Evolutionary conservation across 1,140 invertebrate species (phyloP).

Genomic region (Cepaea nemoralis): DNA sequence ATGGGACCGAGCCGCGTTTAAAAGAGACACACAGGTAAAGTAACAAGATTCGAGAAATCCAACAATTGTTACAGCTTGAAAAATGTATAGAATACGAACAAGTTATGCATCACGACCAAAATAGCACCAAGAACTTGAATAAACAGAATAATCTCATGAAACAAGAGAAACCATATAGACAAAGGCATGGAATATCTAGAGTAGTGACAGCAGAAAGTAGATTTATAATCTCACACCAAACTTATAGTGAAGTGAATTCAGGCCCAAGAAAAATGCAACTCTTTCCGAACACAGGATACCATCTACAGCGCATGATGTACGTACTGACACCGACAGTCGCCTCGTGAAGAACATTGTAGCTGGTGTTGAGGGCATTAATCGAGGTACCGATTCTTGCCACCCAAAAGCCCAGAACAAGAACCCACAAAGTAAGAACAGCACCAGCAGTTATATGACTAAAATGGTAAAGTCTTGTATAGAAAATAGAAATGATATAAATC

Average conservation of each 20-base stretch:
- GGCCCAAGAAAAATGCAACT: background rate
- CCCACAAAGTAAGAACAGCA: background rate
- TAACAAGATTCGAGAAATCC: background rate
- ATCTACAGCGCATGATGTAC: background rate
- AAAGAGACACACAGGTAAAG: background rate
- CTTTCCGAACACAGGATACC: background rate
- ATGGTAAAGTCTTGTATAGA: no score
- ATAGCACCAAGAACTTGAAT: background rate
- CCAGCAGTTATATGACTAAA: no score
- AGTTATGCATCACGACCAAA: background rate
- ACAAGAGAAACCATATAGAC: constrained; percentile 20
- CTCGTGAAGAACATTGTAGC: background rate
- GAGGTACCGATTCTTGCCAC: background rate
- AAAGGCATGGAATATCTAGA: background rate
- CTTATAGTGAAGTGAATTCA: background rate
- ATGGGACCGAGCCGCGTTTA: background rate
- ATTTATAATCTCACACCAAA: background rate
- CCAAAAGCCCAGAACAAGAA: background rate
- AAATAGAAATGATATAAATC: no score
- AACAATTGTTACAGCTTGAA: background rate
- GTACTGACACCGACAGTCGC: background rate
- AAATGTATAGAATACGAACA: background rate
- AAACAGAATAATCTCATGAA: background rate
- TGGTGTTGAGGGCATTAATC: background rate
- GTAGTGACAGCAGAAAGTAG: background rate